These are phyloP conservation scores for Latrodectus geometricus DNA, from an alignment of 1,140 invertebrate genomes.

Conservation along the genomic window DNA sequence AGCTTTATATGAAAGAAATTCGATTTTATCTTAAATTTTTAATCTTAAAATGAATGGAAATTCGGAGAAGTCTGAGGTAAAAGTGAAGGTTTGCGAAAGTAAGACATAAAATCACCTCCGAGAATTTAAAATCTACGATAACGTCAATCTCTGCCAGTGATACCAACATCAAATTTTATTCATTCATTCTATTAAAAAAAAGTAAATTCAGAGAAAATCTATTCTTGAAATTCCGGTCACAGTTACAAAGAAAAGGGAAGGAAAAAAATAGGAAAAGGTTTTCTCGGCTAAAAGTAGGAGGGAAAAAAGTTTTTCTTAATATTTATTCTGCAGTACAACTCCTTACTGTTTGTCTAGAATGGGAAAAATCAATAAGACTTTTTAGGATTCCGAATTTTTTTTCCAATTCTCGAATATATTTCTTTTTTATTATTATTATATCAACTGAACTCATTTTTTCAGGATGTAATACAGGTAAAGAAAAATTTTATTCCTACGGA, in stretches of 20 bases:
- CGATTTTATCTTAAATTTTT: not conserved
- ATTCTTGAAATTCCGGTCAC: slow-evolving; percentile 27
- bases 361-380: slow-evolving; percentile 27
- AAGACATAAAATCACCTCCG: not conserved
- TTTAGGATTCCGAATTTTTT: not conserved
- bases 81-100: not conserved
- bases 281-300: not conserved
- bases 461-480: slow-evolving; percentile 23
- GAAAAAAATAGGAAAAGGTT: not conserved
- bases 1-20: not conserved
- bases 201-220: not conserved
- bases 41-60: not conserved
- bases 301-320: slow-evolving; percentile 27
- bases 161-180: slow-evolving; percentile 31
- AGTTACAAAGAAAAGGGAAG: slow-evolving; percentile 12
- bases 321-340: slow-evolving; percentile 43
- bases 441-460: slow-evolving; percentile 44
- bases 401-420: not conserved
- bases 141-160: not conserved
- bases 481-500: not conserved
- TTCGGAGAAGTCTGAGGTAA: not conserved
- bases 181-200: slow-evolving; percentile 13
- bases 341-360: slow-evolving; percentile 38
- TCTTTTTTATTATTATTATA: slow-evolving; percentile 10
- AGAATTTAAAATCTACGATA: slow-evolving; percentile 5